Base-by-base conservation (phyloP, 2,113 vertebrate genomes). In the Sapayoa aenigma region DNA sequence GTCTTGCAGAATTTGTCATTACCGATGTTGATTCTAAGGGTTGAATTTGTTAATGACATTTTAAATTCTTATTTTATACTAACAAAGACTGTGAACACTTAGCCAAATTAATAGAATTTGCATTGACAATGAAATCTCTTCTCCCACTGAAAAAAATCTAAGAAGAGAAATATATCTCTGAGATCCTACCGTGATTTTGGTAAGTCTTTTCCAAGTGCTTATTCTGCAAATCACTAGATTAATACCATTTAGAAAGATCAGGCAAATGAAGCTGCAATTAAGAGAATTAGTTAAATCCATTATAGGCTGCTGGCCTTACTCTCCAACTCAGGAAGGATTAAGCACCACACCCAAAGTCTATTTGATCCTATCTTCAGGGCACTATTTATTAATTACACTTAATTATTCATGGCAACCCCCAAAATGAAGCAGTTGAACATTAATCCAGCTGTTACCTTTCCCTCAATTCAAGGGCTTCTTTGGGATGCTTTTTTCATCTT, bases 221-320 rank as follows among this genome's bases (percentile, higher is more conserved):
- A 97, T 96, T 95, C 96, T 96, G 95, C 96, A 97, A 95, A 95
- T 95, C 93, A 90, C 84, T 95, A 95, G 69, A 96, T 95, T 97
- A 97, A 95, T 96, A 93, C 94, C 95, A 91, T 94, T 97, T 95
- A 96, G 91, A 97, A 96, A 97, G 95, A 95, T 97, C 95, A 95
- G 96, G 95, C 95, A 96, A 96, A 97, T 95, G 95, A 95, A 95
- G 93, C 95, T 94, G 90, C 94, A 95, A 97, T 97, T 97, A 97
- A 95, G 85, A 93, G 94, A 97, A 97, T 97, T 96, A 97, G 95
- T 95, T 96, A 97, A 97, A 96, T 97, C 89, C 95, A 97, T 95
- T 97, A 87, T 89, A 89, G 95, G 53, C 89, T 96, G 95, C 89
- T 97, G 89, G 95, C 95, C 96, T 95, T 95, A 65, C 96, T 95